Evolutionary conservation across 2,888 invertebrate genomes (phyloP), one percentile per base, ranked within the genome.

Genomic region (Papilio demoleus): DNA sequence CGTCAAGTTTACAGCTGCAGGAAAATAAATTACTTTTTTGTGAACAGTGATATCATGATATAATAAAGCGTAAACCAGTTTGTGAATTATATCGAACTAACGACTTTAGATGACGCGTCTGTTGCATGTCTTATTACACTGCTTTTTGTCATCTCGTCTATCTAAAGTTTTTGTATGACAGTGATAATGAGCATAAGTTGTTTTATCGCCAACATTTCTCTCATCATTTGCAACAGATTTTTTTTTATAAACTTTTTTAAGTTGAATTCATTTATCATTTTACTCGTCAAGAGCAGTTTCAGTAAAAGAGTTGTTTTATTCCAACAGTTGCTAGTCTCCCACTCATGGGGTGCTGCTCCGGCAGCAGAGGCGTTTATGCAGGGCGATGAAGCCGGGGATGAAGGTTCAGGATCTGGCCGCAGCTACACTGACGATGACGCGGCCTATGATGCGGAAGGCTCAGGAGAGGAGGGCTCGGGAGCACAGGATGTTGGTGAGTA

Each of bases 361-460:
- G 80, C 88, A 22, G 83, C 85, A 0, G 93, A 93, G 68, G 85
- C 89, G 8, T 90, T 89, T 79, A 94, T 94, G 94, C 94, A 94
- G 77, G 93, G 94, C 0, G 94, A 94, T 73, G 94, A 94, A 68
- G 93, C 93, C 0, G 94, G 91, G 0, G 88, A 88, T 62, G 91
- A 90, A 73, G 94, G 94, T 1, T 94, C 94, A 0, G 94, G 95
- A 24, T 94, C 94, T 3, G 94, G 93, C 22, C 81, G 90, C 45
- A 91, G 93, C 58, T 92, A 90, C 70, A 90, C 92, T 74, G 82
- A 87, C 45, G 90, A 90, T 47, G 93, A 93, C 70, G 91, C 91
- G 9, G 88, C 92, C 1, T 94, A 94, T 70, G 92, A 93, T 65
- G 88, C 86, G 0, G 90, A 90, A 65, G 89, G 89, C 0, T 90